Conservation (phyloP, 2,888 invertebrate genomes). For the Serrognathus titanus region DNA sequence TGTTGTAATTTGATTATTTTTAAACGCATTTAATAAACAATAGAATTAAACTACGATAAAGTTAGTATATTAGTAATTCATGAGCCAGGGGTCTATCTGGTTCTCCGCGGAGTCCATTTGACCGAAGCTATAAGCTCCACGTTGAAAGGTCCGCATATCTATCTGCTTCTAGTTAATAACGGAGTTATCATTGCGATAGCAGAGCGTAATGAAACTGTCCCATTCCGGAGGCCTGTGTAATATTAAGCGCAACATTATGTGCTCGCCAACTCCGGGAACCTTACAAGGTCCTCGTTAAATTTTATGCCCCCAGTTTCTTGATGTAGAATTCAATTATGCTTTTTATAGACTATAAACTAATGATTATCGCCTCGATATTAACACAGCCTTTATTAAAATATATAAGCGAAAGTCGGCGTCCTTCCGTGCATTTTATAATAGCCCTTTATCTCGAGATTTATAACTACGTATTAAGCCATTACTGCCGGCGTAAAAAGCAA, state of each 20-base stretch:
- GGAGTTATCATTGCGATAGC: conserved; percentile 42
- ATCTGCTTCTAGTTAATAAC: conserved; percentile 38
- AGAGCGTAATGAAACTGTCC: conserved; percentile 42
- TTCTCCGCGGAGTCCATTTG: neutral
- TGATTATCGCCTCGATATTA: conserved; percentile 14
- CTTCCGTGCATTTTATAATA: too few relatives aligned
- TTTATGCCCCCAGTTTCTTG: conserved; percentile 17
- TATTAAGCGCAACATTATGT: conserved; percentile 42
- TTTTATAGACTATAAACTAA: conserved; percentile 17
- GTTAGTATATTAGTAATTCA: too few relatives aligned
- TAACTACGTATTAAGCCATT: too few relatives aligned
- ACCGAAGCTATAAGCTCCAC: conserved; percentile 30
- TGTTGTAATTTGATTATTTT: too few relatives aligned
- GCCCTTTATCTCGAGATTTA: too few relatives aligned
- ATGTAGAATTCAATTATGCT: conserved; percentile 19
- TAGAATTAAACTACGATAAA: too few relatives aligned
- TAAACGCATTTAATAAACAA: too few relatives aligned
- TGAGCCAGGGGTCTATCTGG: too few relatives aligned
- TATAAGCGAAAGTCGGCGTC: neutral
- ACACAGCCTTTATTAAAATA: conserved; percentile 7
- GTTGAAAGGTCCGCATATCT: conserved; percentile 41
- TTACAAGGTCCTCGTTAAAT: conserved; percentile 21
- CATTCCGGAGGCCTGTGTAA: conserved; percentile 40
- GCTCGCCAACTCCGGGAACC: conserved; percentile 25
- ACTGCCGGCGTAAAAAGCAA: too few relatives aligned